Evolutionary conservation across 2,888 invertebrate species (phyloP).

Genomic region (Eudasyphora cyanicolor): DNA sequence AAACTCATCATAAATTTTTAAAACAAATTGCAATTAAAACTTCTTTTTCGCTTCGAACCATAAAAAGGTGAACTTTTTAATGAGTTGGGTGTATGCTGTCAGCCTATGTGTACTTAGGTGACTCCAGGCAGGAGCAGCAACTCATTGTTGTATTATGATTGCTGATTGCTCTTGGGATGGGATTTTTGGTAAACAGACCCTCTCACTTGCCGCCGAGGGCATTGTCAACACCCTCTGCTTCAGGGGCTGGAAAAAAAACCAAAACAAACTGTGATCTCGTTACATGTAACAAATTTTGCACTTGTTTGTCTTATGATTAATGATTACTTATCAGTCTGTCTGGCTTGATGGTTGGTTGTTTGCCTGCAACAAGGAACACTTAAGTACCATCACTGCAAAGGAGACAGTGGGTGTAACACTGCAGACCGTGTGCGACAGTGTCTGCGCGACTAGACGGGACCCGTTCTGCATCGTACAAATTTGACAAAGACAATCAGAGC

Average conservation of each 20-base stretch:
- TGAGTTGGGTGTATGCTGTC: not conserved
- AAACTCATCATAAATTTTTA: conserved; percentile 58
- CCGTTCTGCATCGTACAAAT: not conserved
- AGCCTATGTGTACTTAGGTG: not conserved
- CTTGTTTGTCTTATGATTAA: conserved; percentile 36
- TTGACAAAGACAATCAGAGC: conserved; percentile 24
- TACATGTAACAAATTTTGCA: conserved; percentile 28
- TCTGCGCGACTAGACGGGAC: not conserved
- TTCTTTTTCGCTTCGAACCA: conserved; percentile 18
- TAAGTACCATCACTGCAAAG: not conserved
- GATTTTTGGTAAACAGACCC: not conserved
- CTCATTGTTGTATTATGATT: conserved; percentile 15
- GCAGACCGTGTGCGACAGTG: not conserved
- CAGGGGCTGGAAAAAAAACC: not conserved
- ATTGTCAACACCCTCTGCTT: conserved; percentile 22
- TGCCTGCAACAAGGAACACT: not conserved
- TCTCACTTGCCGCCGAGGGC: conserved; percentile 3
- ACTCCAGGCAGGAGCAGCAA: not conserved
- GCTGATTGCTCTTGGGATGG: not conserved
- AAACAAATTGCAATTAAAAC: conserved; percentile 61
- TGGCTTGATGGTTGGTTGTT: not conserved
- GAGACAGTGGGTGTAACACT: conserved; percentile 38
- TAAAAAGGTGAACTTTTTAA: conserved; percentile 32
- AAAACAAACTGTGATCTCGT: conserved; percentile 26
- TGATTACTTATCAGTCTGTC: conserved; percentile 36